Percentiles rank a stretch among this genome's conserved stretches.
Conservation (phyloP, 2,888 invertebrate genomes). For the Eupithecia pulchellata region DNA sequence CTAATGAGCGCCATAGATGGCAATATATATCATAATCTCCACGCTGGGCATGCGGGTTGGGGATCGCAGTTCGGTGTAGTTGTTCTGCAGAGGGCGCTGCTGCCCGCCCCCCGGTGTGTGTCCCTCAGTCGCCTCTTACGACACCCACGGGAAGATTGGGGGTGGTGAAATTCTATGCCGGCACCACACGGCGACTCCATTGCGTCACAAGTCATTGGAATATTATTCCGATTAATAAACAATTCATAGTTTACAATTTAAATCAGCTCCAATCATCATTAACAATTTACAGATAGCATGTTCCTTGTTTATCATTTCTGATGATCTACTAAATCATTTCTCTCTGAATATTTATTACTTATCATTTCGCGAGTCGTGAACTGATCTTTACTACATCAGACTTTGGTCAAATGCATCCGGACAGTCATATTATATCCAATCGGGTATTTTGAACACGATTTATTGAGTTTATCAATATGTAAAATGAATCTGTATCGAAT, state of each 20-base stretch:
- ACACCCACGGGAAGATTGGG: too few species aligned
- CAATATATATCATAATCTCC: too few species aligned
- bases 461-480: conserved; percentile 12
- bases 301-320: neutral
- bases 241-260: neutral
- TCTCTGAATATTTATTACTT: neutral
- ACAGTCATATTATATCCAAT: neutral
- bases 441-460: neutral
- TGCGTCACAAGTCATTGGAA: neutral
- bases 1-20: too few species aligned
- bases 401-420: conserved; percentile 3
- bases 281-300: neutral
- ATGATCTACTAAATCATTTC: neutral
- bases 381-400: conserved; percentile 3
- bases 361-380: neutral
- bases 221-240: neutral
- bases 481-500: neutral
- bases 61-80: too few species aligned
- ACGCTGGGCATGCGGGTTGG: too few species aligned
- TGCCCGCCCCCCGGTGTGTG: too few species aligned
- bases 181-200: too few species aligned
- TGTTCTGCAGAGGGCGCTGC: too few species aligned
- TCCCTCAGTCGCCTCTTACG: too few species aligned
- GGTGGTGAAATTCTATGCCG: too few species aligned
- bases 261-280: neutral